Evolutionary conservation across 2,113 vertebrate species (phyloP).

Genomic region (Otolemur garnettii): DNA sequence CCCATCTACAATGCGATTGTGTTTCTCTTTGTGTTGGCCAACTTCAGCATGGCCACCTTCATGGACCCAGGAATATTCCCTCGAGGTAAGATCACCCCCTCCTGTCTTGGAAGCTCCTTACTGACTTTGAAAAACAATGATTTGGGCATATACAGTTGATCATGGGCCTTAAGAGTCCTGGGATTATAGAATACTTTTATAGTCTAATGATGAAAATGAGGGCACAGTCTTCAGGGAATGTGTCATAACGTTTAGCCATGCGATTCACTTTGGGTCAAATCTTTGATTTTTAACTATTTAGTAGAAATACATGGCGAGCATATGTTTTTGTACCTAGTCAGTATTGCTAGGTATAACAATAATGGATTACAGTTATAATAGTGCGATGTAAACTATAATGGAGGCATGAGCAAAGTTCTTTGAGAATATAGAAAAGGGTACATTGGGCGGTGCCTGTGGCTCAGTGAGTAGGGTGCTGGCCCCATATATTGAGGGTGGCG

Average conservation of each 20-base stretch:
- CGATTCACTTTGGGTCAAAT: neutral
- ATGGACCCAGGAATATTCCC: conserved; percentile 99
- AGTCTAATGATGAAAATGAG: neutral
- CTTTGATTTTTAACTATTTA: conserved; percentile 22
- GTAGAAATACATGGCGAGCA: conserved; percentile 2
- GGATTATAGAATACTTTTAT: neutral
- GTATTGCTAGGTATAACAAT: neutral
- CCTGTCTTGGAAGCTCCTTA: neutral
- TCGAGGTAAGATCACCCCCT: conserved; percentile 90
- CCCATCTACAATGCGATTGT: conserved; percentile 94
- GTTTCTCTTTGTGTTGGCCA: conserved; percentile 98
- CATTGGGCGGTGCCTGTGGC: no score
- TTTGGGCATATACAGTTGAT: neutral
- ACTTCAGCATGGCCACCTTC: conserved; percentile 99
- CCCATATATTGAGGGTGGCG: no score
- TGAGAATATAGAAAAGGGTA: neutral
- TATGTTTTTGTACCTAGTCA: neutral
- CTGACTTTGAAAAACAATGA: conserved; percentile 35
- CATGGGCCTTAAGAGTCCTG: neutral
- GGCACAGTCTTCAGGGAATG: neutral
- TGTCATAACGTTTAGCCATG: neutral
- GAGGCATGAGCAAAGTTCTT: neutral
- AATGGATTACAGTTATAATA: neutral
- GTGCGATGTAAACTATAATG: neutral
- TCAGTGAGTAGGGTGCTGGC: no score